phyloP scores from a whole-genome alignment of 2,888 invertebrate genomes.

The Oscheius sp. region DNA sequence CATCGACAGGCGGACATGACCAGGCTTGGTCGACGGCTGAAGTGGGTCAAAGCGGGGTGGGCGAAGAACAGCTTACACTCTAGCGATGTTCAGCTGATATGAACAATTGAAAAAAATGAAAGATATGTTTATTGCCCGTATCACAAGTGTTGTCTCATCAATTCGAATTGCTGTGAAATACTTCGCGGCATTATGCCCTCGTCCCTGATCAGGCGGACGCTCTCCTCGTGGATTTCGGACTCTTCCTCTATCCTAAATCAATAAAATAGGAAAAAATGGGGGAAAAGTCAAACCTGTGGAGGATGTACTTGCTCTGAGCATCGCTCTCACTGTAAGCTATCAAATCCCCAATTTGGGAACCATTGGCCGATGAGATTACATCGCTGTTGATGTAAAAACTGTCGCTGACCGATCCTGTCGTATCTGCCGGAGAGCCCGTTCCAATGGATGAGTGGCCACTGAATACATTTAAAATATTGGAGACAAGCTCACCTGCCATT shows the following conservation, averaged over 20 bases:
- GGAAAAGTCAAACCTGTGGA: constrained; percentile 47
- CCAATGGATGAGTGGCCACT: constrained; percentile 44
- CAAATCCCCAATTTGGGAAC: constrained; percentile 30
- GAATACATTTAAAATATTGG: not conserved
- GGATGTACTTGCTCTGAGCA: constrained; percentile 54
- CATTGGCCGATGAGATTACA: constrained; percentile 51
- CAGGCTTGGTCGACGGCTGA: not conserved
- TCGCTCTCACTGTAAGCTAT: constrained; percentile 37
- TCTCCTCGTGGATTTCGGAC: constrained; percentile 47
- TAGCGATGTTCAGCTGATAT: constrained; percentile 1
- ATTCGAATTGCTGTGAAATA: constrained; percentile 50
- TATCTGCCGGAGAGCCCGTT: constrained; percentile 52
- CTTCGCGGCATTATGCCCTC: constrained; percentile 43
- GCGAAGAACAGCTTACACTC: constrained; percentile 24
- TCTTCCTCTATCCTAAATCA: constrained; percentile 58
- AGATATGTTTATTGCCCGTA: constrained; percentile 1
- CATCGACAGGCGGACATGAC: constrained; percentile 24
- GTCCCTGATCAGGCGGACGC: constrained; percentile 4
- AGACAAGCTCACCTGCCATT: constrained; percentile 28
- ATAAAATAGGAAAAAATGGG: not conserved
- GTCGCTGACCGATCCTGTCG: constrained; percentile 64
- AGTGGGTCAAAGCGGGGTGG: constrained; percentile 31
- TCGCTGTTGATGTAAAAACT: constrained; percentile 63
- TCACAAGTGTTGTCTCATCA: constrained; percentile 31
- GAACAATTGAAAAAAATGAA: not conserved